These are phyloP conservation scores for Pseudopipra pipra DNA, from an alignment of 2,113 vertebrate genomes.

Conservation along the genomic window DNA sequence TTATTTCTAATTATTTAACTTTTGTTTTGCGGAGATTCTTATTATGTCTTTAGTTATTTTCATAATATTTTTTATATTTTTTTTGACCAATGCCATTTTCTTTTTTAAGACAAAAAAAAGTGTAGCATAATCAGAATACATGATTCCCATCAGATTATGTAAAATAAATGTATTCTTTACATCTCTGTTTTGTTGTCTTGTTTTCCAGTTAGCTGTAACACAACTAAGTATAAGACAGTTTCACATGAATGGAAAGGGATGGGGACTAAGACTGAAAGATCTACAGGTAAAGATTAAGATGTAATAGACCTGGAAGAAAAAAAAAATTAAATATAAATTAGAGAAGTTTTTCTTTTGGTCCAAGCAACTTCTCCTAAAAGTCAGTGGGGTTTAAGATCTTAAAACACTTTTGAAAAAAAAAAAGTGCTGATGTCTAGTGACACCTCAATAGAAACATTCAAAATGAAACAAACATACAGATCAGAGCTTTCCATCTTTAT, in stretches of 20 bases:
- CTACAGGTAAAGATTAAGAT: neutral
- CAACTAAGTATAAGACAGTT: neutral
- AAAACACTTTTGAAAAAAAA: neutral
- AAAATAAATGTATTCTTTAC: neutral
- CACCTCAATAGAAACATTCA: neutral
- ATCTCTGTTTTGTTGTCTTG: neutral
- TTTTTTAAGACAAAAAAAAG: neutral
- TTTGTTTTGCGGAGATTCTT: neutral
- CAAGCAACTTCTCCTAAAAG: neutral
- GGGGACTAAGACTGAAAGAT: neutral
- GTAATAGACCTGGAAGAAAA: neutral
- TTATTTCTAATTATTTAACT: neutral
- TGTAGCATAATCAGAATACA: neutral
- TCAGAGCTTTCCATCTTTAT: neutral
- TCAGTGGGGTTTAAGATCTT: neutral
- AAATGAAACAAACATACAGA: neutral
- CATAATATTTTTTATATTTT: neutral
- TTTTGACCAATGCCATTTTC: accelerated
- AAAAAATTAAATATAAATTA: neutral
- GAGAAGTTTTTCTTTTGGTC: neutral
- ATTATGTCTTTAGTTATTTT: neutral
- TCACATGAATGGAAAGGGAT: neutral
- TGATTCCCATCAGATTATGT: neutral
- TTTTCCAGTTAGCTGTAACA: neutral
- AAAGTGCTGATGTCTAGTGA: neutral